phyloP scores from a whole-genome alignment of 2,113 vertebrate genomes.

The Pholis gunnellus region DNA sequence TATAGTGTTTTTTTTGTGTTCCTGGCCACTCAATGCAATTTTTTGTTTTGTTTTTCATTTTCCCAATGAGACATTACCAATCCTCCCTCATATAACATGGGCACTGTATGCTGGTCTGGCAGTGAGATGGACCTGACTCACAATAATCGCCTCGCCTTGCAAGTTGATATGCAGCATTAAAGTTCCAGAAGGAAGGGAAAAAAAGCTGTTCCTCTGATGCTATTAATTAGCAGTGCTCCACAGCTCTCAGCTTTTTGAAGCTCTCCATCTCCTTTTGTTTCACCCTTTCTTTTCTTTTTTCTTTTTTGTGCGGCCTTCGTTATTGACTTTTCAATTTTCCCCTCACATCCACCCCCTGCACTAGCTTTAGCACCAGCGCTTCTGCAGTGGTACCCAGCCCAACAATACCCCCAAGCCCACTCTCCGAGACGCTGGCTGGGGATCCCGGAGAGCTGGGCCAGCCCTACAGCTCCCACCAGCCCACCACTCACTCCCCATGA shows the following conservation, averaged over 20 bases:
- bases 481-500: slow-evolving; percentile 70
- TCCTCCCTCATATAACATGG: not conserved
- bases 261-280: slow-evolving; percentile 76
- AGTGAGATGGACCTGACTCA: slow-evolving; percentile 48
- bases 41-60: slow-evolving; percentile 20
- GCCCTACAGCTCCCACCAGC: slow-evolving; percentile 78
- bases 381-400: slow-evolving; percentile 59
- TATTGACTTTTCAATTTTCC: slow-evolving; percentile 86
- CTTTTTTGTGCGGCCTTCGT: slow-evolving; percentile 62
- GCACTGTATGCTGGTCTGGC: slow-evolving; percentile 6
- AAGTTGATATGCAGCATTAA: slow-evolving; percentile 70
- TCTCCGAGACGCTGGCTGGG: slow-evolving; percentile 76
- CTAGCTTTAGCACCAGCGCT: slow-evolving; percentile 51
- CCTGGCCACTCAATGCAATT: not conserved
- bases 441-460: slow-evolving; percentile 70
- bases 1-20: not conserved
- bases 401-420: slow-evolving; percentile 75
- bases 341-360: slow-evolving; percentile 76
- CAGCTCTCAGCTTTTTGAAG: slow-evolving; percentile 79
- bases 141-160: slow-evolving; percentile 53
- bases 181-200: slow-evolving; percentile 62
- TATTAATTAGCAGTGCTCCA: slow-evolving; percentile 74
- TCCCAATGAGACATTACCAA: slow-evolving; percentile 4
- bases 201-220: slow-evolving; percentile 71
- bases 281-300: slow-evolving; percentile 39